Base-by-base conservation (phyloP, 64 coral and sea anemone genomes). In the Actinia tenebrosa region DNA sequence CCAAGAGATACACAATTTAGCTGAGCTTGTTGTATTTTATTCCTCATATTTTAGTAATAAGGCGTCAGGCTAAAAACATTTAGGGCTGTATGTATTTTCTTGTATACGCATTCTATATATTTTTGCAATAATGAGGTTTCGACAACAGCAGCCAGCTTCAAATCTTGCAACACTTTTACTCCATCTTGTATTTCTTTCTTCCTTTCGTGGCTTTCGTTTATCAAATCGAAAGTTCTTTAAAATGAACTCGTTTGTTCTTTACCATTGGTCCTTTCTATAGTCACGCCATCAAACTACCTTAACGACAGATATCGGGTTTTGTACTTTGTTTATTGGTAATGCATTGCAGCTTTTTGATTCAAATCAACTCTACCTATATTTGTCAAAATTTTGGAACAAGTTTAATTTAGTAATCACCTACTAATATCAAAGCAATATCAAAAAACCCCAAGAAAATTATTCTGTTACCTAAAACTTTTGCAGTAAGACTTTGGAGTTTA, bases 1-100 rank as follows among this genome's bases (percentile, higher is more conserved):
- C 25, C 22, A 10, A 9, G 11, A 15, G 42, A 42, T 26, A 42
- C 13, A 42, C n/a, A 30, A 75, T 43, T 75, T 3, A 42, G 69
- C 69, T 75, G 69, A 75, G 69, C 69, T 75, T 75, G 69, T 75
- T n/a, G 69, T 37, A 75, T 75, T 75, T 75, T 75, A 42, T 75
- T 3, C 26, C 69, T 75, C 69, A 42, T 75, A 42, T 75, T 30
- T 16, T 30, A 43, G 14, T 75, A 27, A 75, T 23, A 66, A 25
- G 19, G 63, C n/a, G 22, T 66, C n/a, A 66, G 22, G 22, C 19
- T 66, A 66, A 66, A 23, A 9, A 66, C n/a, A 19, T 55, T 8
- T 14, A 0, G 5, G 22, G 19, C 5, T n/a, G n/a, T 23, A 23
- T 66, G n/a, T 75, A 0, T 75, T 10, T 75, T 37, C 6, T 75